These are phyloP conservation scores for Horisme vitalbata DNA, from an alignment of 2,888 invertebrate species.

Conservation along the genomic window DNA sequence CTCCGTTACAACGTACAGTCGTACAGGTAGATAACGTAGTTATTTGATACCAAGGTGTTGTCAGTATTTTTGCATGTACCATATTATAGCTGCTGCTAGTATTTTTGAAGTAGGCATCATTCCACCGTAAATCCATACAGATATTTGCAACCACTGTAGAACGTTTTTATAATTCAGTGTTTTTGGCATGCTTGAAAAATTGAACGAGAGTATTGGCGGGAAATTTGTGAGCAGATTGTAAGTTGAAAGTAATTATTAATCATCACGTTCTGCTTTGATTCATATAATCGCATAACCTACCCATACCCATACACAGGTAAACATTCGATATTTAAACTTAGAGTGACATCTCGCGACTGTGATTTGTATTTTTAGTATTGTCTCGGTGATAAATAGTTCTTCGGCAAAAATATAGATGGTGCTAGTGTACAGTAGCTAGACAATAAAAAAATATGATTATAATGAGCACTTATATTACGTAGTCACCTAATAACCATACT, in stretches of 20 bases:
- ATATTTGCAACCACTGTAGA: conserved; percentile 48
- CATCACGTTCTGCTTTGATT: conserved; percentile 20
- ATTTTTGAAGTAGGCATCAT: too few relatives aligned
- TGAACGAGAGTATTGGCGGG: conserved; percentile 71
- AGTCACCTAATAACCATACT: too few relatives aligned
- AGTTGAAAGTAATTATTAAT: conserved; percentile 19
- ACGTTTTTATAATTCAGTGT: conserved; percentile 43
- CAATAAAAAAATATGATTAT: not conserved
- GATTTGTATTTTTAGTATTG: conserved; percentile 1
- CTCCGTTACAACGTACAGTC: too few relatives aligned
- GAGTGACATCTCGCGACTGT: conserved; percentile 11
- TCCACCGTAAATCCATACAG: not conserved
- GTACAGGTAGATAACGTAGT: too few relatives aligned
- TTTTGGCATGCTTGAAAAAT: conserved; percentile 69
- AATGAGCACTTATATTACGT: too few relatives aligned
- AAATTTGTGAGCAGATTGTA: conserved; percentile 58
- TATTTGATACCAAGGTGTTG: too few relatives aligned
- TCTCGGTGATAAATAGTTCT: not conserved
- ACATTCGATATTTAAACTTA: not conserved
- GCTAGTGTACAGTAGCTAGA: not conserved
- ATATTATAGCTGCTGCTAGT: too few relatives aligned
- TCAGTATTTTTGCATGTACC: too few relatives aligned
- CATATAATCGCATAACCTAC: not conserved
- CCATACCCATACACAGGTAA: conserved; percentile 1
- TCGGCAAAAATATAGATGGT: conserved; percentile 6